Evolutionary conservation across 2,888 invertebrate genomes (phyloP).

Genomic region (Eulithis prunata): DNA sequence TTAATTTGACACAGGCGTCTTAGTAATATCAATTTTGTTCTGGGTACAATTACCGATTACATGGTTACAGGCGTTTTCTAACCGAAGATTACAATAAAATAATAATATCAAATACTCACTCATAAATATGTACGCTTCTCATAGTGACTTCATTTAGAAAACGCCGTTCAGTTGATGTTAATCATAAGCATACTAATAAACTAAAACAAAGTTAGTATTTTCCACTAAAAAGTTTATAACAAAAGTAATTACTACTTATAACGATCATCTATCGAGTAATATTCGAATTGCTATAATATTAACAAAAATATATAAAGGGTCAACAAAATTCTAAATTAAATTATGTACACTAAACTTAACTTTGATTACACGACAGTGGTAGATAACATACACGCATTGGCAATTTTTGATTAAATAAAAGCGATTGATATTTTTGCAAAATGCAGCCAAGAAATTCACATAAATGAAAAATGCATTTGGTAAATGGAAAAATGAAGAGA

Average conservation of each 20-base stretch:
- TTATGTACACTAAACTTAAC: constrained; percentile 73
- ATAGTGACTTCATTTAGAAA: constrained; percentile 48
- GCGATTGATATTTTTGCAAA: constrained; percentile 57
- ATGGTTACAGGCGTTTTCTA: constrained; percentile 27
- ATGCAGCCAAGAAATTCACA: constrained; percentile 40
- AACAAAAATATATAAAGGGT: constrained; percentile 67
- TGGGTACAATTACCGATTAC: constrained; percentile 49
- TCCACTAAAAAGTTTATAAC: constrained; percentile 67
- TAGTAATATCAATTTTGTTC: constrained; percentile 65
- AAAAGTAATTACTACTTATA: constrained; percentile 61
- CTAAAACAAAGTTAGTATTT: constrained; percentile 61
- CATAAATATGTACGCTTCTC: constrained; percentile 14
- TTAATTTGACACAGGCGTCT: constrained; percentile 70
- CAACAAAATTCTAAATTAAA: constrained; percentile 70
- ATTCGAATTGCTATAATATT: constrained; percentile 64
- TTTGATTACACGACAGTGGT: constrained; percentile 33
- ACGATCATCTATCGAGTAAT: constrained; percentile 57
- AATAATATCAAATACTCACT: neutral
- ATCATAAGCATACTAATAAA: constrained; percentile 58
- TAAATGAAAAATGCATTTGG: constrained; percentile 43
- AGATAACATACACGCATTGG: constrained; percentile 40
- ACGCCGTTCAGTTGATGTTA: constrained; percentile 51
- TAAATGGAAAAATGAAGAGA: constrained; percentile 38
- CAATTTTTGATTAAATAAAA: constrained; percentile 55
- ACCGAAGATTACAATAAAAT: constrained; percentile 12